These are phyloP conservation scores for Drosophila bipectinata DNA, from an alignment of 1,140 invertebrate species.

Conservation along the genomic window DNA sequence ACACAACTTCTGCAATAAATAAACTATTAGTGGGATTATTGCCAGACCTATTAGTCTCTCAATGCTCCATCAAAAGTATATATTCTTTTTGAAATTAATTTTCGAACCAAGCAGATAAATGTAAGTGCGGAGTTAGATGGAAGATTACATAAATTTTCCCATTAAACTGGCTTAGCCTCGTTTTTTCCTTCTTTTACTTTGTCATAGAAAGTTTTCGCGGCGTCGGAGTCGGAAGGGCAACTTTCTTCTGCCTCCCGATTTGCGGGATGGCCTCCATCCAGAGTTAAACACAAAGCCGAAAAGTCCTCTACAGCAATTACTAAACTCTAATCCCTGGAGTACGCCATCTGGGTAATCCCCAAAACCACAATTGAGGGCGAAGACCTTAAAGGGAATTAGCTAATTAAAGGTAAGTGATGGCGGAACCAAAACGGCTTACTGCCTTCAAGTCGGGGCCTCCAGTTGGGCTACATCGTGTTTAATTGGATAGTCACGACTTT, in stretches of 20 bases:
- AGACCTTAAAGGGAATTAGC: conserved; percentile 36
- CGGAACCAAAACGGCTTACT: conserved; percentile 39
- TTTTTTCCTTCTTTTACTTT: not conserved
- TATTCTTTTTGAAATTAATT: conserved; percentile 26
- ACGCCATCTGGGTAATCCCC: conserved; percentile 24
- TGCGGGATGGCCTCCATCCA: not conserved
- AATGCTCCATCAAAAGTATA: conserved; percentile 21
- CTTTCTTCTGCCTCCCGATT: conserved; percentile 24
- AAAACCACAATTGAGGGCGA: conserved; percentile 31
- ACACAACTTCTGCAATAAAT: too few relatives aligned
- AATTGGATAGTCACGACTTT: conserved; percentile 54
- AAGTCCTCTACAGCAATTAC: conserved; percentile 40
- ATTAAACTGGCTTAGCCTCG: conserved; percentile 19
- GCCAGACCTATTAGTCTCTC: not conserved
- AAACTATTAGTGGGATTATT: not conserved
- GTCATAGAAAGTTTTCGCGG: conserved; percentile 20
- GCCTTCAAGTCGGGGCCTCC: not conserved
- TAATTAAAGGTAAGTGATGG: conserved; percentile 57
- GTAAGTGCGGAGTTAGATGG: conserved; percentile 31
- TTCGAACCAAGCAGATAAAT: conserved; percentile 18
- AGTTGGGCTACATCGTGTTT: conserved; percentile 22
- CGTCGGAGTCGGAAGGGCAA: conserved; percentile 9
- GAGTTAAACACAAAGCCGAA: conserved; percentile 18
- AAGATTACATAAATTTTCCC: conserved; percentile 33
- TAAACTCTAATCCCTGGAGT: conserved; percentile 47